phyloP scores from a whole-genome alignment of 2,113 vertebrate species.

The Elephantulus edwardii region DNA sequence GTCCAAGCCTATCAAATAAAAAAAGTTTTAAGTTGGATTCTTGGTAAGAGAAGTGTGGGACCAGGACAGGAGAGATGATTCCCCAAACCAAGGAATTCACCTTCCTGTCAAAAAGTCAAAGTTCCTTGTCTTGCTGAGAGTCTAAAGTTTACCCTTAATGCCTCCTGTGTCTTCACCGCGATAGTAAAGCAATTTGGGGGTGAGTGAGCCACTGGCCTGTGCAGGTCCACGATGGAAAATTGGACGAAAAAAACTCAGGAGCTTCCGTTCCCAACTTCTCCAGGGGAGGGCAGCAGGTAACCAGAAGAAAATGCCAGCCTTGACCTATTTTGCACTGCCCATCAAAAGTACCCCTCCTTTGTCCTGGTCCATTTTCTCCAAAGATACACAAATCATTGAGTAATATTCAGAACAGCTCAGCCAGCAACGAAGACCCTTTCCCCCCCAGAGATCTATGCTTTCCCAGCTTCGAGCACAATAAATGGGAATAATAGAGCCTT shows the following conservation, averaged over 20 bases:
- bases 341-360: neutral
- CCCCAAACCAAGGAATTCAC: neutral
- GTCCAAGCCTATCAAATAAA: neutral
- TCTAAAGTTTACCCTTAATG: neutral
- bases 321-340: neutral
- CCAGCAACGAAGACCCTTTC: neutral
- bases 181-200: neutral
- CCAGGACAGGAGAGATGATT: neutral
- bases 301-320: neutral
- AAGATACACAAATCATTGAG: conserved; percentile 27
- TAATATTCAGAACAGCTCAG: neutral
- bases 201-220: neutral
- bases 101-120: neutral
- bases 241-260: neutral
- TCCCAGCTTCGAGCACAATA: neutral
- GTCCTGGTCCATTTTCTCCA: neutral
- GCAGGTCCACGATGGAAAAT: neutral
- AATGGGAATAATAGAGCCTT: neutral
- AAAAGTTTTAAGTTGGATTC: conserved; percentile 10
- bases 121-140: neutral
- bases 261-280: neutral
- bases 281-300: conserved; percentile 55
- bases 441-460: neutral
- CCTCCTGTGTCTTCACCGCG: neutral
- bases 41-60: neutral